A percentile compares a stretch with the other conserved stretches of the same genome.
These are phyloP conservation scores for Dendrocincla tyrannina DNA, from an alignment of 2,797 vertebrate species.

Conservation along the genomic window DNA sequence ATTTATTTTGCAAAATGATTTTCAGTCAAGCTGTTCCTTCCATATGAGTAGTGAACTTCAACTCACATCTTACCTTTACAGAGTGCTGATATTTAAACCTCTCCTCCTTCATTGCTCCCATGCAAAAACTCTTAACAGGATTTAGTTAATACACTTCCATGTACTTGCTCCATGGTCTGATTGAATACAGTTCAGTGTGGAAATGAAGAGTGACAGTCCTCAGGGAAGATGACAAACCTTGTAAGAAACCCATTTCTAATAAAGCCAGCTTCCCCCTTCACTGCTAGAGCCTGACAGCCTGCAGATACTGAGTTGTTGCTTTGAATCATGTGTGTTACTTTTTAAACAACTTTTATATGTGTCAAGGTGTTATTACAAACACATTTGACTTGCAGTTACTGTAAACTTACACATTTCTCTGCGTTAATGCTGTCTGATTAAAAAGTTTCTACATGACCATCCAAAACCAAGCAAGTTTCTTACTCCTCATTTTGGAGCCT, in stretches of 20 bases:
- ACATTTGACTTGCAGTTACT: background rate
- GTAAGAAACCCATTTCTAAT: background rate
- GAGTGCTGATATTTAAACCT: background rate
- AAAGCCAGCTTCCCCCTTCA: background rate
- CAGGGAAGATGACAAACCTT: conserved; percentile 48
- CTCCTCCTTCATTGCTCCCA: background rate
- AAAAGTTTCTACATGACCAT: background rate
- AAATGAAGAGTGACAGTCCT: conserved; percentile 49
- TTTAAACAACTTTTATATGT: background rate
- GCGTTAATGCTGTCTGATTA: background rate
- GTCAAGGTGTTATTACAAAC: background rate
- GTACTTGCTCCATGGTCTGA: background rate
- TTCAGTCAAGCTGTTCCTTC: background rate
- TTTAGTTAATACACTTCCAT: background rate
- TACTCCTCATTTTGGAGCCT: background rate
- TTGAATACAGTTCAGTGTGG: conserved; percentile 39
- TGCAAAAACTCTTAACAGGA: background rate
- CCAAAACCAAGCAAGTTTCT: background rate
- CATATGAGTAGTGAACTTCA: background rate
- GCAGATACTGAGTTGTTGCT: background rate
- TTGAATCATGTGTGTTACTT: background rate
- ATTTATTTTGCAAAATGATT: background rate
- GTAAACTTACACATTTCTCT: background rate
- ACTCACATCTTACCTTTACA: background rate
- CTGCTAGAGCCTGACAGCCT: conserved; percentile 8